Conservation (phyloP, 2,113 vertebrate genomes). For the Sus scrofa region T2T-Sscrofa CM000827.6:85496001-85496500, state of each 20-base stretch:
- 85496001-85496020: no score
- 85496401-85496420: not conserved
- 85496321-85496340: not conserved
- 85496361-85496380: not conserved
- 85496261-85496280: not conserved
- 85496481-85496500: not conserved
- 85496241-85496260: not conserved
- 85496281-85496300: not conserved
- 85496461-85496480: not conserved
- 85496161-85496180: not conserved
- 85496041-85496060: not conserved
- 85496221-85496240: not conserved
- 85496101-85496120: no score
- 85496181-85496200: not conserved
- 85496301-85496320: not conserved
- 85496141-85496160: not conserved
- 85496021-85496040: not conserved
- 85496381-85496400: not conserved
- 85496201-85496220: not conserved
- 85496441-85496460: not conserved
- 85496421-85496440: not conserved
- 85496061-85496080: not conserved
- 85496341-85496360: not conserved
- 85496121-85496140: not conserved
- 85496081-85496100: fast-evolving